Evolutionary conservation across 2,797 vertebrate species (phyloP), one percentile per base, ranked within the genome.

Genomic region (Echiichthys vipera): DNA sequence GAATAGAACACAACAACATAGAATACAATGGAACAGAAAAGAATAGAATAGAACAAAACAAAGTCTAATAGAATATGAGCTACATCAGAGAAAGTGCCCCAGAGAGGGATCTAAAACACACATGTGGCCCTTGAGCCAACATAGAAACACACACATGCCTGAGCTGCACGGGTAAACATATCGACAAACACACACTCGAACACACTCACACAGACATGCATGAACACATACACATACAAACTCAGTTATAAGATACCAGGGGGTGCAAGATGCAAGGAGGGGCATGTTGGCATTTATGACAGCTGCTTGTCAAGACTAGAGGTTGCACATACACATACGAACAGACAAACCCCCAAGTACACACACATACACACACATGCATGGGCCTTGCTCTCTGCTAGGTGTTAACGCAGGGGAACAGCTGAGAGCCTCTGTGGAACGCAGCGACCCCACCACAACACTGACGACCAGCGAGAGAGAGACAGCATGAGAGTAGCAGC

Each of bases 271-370:
- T 77, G 70, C 78, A 37, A 61, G 78, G 77, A 66, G 68, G 84
- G 85, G 85, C 86, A 90, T 63, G 80, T 66, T 84, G 90, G 90
- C 91, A 93, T 93, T 91, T 86, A 88, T 78, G 81, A 88, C 90
- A 92, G 89, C 88, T 92, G 91, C 78, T 90, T 80, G 84, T 85
- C 86, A 90, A 88, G 63, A 76, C 62, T 7, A 58, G 72, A 72
- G 66, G 46, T 11, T 46, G 68, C 49, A n/a, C 57, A 42, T 50
- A 39, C 22, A 17, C 11, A 54, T 4, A 59, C 18, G 25, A 20
- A 42, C 37, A 43, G 37, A 51, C 27, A 50, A 32, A 67, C 20
- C 51, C n/a, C 45, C n/a, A 49, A 7, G 45, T 18, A 59, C 72
- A 71, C 51, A 63, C 55, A 53, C 61, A 51, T 24, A 75, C 46